Evolutionary conservation across 2,888 invertebrate genomes (phyloP).

Genomic region (Lydus trimaculatus): DNA sequence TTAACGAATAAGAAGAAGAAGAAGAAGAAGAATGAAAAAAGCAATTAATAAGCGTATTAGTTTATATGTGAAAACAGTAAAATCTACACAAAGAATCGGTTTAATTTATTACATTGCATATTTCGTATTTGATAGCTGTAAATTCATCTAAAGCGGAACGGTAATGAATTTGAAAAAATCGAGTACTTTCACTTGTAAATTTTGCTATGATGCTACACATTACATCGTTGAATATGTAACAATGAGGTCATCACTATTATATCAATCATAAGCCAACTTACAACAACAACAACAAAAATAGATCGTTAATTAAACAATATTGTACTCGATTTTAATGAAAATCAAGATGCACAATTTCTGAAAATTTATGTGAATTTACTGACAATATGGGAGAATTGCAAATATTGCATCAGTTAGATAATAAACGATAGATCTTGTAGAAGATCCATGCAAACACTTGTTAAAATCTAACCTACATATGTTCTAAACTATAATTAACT

Average conservation of each 20-base stretch:
- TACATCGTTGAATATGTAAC: constrained; percentile 27
- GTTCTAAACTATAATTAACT: constrained; percentile 12
- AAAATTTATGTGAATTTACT: not conserved
- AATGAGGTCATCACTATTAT: constrained; percentile 30
- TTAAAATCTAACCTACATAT: constrained; percentile 10
- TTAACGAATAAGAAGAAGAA: too few relatives aligned
- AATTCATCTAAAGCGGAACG: constrained; percentile 2
- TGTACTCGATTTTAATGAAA: not conserved
- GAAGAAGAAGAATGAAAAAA: too few relatives aligned
- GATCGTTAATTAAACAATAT: not conserved
- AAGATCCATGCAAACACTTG: constrained; percentile 5
- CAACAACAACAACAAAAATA: not conserved
- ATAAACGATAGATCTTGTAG: constrained; percentile 4
- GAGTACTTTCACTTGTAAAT: constrained; percentile 29
- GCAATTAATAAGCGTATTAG: not conserved
- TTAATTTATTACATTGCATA: constrained; percentile 24
- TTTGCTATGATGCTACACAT: constrained; percentile 25
- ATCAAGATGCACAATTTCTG: not conserved
- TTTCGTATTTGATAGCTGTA: constrained; percentile 26
- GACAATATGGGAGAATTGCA: constrained; percentile 8
- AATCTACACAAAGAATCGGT: constrained; percentile 2
- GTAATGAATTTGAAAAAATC: constrained; percentile 23
- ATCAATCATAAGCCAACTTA: constrained; percentile 15
- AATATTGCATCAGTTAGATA: constrained; percentile 9
- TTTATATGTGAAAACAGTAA: not conserved